A percentile compares a stretch with the other conserved stretches of the same genome.
Evolutionary conservation across 2,113 vertebrate genomes (phyloP).

Genomic region (Hiodon alosoides): DNA sequence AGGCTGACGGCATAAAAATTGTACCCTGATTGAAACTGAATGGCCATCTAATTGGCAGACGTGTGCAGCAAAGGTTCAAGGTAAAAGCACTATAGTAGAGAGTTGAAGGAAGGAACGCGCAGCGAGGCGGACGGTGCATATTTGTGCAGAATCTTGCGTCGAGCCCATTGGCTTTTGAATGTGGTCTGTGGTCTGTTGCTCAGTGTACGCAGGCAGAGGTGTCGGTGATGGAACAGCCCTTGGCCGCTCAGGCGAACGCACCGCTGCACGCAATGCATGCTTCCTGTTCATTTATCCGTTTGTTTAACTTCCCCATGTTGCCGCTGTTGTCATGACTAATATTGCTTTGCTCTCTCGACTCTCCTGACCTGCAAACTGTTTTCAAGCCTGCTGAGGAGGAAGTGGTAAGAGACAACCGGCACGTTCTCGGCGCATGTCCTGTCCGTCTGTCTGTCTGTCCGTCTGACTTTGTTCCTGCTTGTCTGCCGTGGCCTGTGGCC

Average conservation of each 20-base stretch:
- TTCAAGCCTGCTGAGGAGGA: constrained; percentile 93
- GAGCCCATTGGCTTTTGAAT: too few species aligned
- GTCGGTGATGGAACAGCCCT: too few species aligned
- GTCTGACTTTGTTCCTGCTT: constrained; percentile 40
- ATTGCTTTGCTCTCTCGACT: constrained; percentile 38
- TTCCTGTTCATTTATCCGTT: neutral
- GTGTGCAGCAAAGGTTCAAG: too few species aligned
- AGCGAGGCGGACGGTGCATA: too few species aligned
- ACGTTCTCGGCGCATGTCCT: constrained; percentile 41
- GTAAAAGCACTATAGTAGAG: too few species aligned
- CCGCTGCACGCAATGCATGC: neutral
- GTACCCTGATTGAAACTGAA: too few species aligned
- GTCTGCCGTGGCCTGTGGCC: constrained; percentile 2
- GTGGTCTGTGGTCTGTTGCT: too few species aligned
- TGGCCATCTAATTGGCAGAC: too few species aligned
- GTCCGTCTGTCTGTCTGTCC: constrained; percentile 48
- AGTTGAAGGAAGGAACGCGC: too few species aligned
- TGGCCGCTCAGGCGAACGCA: neutral
- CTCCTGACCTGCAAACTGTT: constrained; percentile 63
- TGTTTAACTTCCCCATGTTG: neutral
- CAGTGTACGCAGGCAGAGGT: too few species aligned
- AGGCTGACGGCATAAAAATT: too few species aligned
- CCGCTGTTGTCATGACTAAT: constrained; percentile 34
- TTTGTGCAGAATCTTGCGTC: too few species aligned
- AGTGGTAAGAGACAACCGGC: constrained; percentile 76